These are phyloP conservation scores for Cossypha niveicapilla DNA, from an alignment of 2,797 vertebrate genomes.

Conservation along the genomic window DNA sequence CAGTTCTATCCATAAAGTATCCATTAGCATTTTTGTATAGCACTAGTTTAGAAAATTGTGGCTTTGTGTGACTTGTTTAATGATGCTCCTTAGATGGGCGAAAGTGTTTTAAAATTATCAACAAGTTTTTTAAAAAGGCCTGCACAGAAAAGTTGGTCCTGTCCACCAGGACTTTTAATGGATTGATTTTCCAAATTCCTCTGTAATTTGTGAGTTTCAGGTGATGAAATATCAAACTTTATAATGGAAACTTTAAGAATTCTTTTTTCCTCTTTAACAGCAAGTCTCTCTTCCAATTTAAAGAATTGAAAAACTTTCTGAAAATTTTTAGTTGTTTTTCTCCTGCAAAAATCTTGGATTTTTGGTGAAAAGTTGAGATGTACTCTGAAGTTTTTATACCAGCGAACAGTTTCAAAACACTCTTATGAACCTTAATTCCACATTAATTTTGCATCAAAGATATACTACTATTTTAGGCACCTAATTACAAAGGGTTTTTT, in stretches of 20 bases:
- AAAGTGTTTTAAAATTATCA: background rate
- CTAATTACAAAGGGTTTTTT: fast-evolving
- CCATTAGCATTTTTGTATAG: background rate
- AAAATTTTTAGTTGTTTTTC: background rate
- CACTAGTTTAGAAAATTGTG: background rate
- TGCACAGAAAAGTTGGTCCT: background rate
- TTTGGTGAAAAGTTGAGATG: background rate
- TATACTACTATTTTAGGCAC: background rate
- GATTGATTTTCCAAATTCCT: background rate
- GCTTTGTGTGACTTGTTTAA: background rate
- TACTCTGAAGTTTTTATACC: background rate
- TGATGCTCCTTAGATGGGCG: background rate
- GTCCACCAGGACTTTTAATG: background rate
- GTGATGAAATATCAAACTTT: background rate
- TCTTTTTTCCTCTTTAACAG: background rate
- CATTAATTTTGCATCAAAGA: background rate
- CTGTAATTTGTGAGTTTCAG: background rate
- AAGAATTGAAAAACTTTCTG: background rate
- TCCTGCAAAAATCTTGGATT: background rate
- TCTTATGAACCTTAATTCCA: background rate
- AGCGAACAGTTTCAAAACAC: background rate
- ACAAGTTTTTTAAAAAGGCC: background rate
- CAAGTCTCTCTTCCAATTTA: background rate
- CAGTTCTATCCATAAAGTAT: background rate
- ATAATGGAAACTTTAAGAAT: background rate